Evolutionary conservation across 2,888 invertebrate genomes (phyloP).

Genomic region (Yponomeuta plumbellus): DNA sequence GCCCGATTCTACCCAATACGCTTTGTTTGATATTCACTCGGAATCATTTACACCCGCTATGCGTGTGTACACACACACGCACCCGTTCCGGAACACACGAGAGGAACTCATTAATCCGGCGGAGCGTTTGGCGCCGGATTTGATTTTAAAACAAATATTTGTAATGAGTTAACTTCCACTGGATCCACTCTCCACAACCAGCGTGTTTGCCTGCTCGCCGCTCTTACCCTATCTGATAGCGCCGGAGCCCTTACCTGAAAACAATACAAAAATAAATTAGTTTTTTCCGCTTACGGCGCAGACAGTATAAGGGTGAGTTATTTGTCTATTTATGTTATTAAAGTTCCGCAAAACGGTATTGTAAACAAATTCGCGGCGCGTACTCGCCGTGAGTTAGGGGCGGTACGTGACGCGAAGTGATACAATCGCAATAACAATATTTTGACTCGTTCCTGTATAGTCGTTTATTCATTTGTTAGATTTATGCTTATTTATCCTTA

Average conservation of each 20-base stretch:
- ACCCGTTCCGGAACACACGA: not conserved
- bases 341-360: not conserved
- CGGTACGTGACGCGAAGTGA: not conserved
- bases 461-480: not conserved
- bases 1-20: not conserved
- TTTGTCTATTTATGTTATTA: not conserved
- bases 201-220: not conserved
- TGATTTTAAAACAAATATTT: not conserved
- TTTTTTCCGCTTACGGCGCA: not conserved
- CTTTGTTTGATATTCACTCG: not conserved
- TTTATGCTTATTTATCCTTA: not conserved
- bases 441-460: not conserved
- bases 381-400: not conserved
- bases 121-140: slow-evolving; percentile 1
- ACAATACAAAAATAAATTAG: slow-evolving; percentile 4
- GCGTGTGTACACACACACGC: not conserved
- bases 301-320: not conserved
- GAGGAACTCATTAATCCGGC: not conserved
- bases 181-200: not conserved
- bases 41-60: not conserved
- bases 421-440: not conserved
- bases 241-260: not conserved
- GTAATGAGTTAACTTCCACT: not conserved
- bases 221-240: not conserved
- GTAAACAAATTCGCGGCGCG: slow-evolving; percentile 2